phyloP scores from a whole-genome alignment of 2,113 vertebrate genomes.

The Chitala chitala region DNA sequence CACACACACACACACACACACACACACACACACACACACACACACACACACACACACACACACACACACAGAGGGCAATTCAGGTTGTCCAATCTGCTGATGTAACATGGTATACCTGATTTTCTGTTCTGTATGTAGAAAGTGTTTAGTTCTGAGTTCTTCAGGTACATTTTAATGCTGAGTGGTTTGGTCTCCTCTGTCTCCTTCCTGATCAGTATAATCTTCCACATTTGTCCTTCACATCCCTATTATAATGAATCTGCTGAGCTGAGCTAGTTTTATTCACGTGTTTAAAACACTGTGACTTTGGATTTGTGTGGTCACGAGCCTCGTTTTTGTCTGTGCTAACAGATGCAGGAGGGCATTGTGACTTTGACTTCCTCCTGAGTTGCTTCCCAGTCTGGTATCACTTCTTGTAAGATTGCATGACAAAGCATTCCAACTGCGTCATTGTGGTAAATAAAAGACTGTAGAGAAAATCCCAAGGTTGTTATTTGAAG shows the following conservation, averaged over 20 bases:
- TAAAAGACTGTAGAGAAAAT: neutral
- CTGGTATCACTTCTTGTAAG: neutral
- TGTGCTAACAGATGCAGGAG: too few relatives aligned
- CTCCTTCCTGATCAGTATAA: neutral
- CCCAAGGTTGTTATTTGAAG: neutral
- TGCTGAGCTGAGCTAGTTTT: neutral
- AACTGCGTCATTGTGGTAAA: neutral
- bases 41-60: too few relatives aligned
- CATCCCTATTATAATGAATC: neutral
- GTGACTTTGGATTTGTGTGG: neutral
- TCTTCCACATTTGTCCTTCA: neutral
- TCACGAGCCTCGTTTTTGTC: neutral
- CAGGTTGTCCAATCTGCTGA: too few relatives aligned
- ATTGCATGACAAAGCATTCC: neutral
- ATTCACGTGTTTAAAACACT: neutral
- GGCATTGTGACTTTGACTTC: neutral
- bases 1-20: too few relatives aligned
- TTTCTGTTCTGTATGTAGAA: neutral
- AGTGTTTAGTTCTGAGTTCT: too few relatives aligned
- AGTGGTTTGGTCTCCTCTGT: neutral
- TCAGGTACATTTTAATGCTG: too few relatives aligned
- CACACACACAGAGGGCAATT: too few relatives aligned
- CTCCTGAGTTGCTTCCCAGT: neutral
- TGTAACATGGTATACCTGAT: neutral
- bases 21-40: too few relatives aligned